phyloP scores from a whole-genome alignment of 2,113 vertebrate species.

The Leptobrachium leishanense region DNA sequence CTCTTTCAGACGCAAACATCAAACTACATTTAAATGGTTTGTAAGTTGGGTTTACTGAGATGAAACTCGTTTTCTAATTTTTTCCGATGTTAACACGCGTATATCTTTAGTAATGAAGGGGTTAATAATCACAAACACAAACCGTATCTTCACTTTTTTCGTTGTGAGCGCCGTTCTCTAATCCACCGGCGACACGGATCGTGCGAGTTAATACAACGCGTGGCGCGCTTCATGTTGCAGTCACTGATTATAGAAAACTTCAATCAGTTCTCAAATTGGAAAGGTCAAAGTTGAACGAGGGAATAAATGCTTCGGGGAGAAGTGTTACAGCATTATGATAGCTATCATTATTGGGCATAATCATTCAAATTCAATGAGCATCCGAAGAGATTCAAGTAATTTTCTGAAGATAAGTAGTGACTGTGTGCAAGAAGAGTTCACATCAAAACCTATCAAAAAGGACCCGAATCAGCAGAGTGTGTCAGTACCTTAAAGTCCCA shows the following conservation, averaged over 20 bases:
- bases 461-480: constrained; percentile 1
- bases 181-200: not conserved
- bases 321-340: constrained; percentile 12
- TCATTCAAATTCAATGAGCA: constrained; percentile 33
- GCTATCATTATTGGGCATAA: constrained; percentile 18
- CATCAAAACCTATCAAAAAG: constrained; percentile 12
- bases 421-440: not conserved
- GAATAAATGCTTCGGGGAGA: constrained; percentile 16
- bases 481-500: not conserved
- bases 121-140: too few species aligned
- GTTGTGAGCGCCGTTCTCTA: too few species aligned
- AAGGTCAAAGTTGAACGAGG: constrained; percentile 39
- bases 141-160: too few species aligned
- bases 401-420: constrained; percentile 1
- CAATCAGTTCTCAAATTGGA: constrained; percentile 32
- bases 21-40: too few species aligned
- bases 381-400: constrained; percentile 40
- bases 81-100: too few species aligned
- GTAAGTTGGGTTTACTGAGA: too few species aligned
- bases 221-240: too few species aligned
- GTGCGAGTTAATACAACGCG: not conserved
- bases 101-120: too few species aligned
- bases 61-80: too few species aligned
- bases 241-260: constrained; percentile 28
- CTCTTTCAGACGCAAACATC: too few species aligned